Conservation (phyloP, 23 tunicate genomes). For the Trididemnum clinides region DNA sequence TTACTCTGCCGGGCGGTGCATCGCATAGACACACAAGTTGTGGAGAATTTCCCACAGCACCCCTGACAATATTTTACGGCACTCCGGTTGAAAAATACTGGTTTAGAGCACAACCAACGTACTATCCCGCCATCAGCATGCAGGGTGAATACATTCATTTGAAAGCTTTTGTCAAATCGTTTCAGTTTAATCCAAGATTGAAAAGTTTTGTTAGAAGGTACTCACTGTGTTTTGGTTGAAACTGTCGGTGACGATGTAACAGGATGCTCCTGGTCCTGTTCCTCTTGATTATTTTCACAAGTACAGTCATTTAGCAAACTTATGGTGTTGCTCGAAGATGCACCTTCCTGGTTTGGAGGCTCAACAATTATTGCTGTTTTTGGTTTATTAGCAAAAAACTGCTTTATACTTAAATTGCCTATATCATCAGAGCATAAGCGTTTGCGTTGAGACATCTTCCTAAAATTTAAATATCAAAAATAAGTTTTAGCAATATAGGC, state of each 20-base stretch:
- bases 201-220: slow-evolving; percentile 16
- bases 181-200: slow-evolving; percentile 21
- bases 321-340: slow-evolving; percentile 33
- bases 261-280: slow-evolving; percentile 36
- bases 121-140: too few species aligned
- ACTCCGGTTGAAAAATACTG: slow-evolving; percentile 19
- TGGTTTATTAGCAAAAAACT: slow-evolving; percentile 27
- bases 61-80: slow-evolving; percentile 17
- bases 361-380: slow-evolving; percentile 32
- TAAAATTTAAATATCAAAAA: slow-evolving; percentile 18
- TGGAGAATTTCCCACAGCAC: slow-evolving; percentile 23
- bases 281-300: slow-evolving; percentile 4
- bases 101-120: too few species aligned
- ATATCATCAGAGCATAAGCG: slow-evolving; percentile 25
- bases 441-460: slow-evolving; percentile 36
- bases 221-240: slow-evolving; percentile 26
- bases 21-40: slow-evolving; percentile 19
- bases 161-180: background rate
- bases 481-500: slow-evolving; percentile 25
- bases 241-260: slow-evolving; percentile 21
- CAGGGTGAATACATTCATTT: too few species aligned
- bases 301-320: slow-evolving; percentile 27
- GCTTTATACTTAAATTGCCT: slow-evolving; percentile 23
- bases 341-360: slow-evolving; percentile 34
- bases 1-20: slow-evolving; percentile 27